These are phyloP conservation scores for Hymenopus coronatus DNA, from an alignment of 2,888 invertebrate species.

Conservation along the genomic window DNA sequence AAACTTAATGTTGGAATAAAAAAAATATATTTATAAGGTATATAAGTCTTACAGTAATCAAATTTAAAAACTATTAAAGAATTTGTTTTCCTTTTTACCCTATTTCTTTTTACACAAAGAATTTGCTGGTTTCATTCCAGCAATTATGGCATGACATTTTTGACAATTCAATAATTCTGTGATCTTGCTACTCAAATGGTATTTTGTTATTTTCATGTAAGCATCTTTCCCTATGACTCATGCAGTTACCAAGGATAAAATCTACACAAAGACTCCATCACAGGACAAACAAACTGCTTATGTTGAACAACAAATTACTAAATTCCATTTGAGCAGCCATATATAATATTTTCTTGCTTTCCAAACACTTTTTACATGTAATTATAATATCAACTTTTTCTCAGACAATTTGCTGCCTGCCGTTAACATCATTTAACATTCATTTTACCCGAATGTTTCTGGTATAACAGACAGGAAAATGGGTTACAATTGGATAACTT, in stretches of 20 bases:
- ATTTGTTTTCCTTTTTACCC: background rate
- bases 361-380: background rate
- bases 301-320: background rate
- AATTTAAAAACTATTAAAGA: background rate
- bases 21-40: slow-evolving; percentile 6
- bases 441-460: background rate
- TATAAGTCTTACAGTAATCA: background rate
- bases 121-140: background rate
- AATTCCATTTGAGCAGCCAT: background rate
- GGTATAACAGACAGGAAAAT: background rate
- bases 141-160: background rate
- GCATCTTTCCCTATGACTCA: background rate
- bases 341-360: background rate
- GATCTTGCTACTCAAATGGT: background rate
- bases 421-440: background rate
- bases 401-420: background rate
- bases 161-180: background rate
- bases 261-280: background rate
- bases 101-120: background rate
- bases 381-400: background rate
- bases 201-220: background rate
- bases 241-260: background rate
- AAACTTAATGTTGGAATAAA: slow-evolving; percentile 6
- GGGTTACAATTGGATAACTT: background rate
- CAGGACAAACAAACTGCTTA: background rate